Percentiles rank a stretch among this genome's conserved stretches.
Conservation (phyloP, 2,888 invertebrate species). For the Caenorhabditis afra region DNA sequence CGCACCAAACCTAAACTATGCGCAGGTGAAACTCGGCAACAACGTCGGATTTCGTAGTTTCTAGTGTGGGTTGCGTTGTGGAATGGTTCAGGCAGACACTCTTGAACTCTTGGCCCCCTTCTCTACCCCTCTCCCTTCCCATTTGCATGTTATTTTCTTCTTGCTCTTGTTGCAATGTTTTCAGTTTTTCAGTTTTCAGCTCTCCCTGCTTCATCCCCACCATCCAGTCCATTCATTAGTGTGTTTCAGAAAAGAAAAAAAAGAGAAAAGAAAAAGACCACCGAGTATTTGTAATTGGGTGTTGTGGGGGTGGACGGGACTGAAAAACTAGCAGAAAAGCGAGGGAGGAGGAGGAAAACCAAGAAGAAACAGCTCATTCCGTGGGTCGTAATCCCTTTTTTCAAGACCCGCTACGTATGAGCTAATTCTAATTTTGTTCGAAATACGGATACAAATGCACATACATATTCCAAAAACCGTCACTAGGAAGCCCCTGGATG, state of each 20-base stretch:
- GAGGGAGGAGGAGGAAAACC: constrained; percentile 3
- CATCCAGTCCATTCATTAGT: constrained; percentile 12
- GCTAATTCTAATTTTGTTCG: constrained; percentile 28
- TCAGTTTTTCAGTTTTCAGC: background rate
- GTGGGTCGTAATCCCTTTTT: constrained; percentile 33
- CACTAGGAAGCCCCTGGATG: constrained; percentile 17
- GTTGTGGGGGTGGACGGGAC: constrained; percentile 1
- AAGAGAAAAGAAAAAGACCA: too few species aligned
- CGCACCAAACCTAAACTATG: constrained; percentile 2
- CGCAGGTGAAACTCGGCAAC: too few species aligned
- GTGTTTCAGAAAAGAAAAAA: background rate
- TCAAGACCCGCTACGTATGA: constrained; percentile 9
- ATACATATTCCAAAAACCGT: constrained; percentile 21
- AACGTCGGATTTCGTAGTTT: too few species aligned
- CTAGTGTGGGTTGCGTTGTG: too few species aligned
- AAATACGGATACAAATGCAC: background rate
- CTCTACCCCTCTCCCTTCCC: too few species aligned
- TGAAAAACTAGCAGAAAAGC: constrained; percentile 3
- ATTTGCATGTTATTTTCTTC: too few species aligned
- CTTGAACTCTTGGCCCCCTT: too few species aligned
- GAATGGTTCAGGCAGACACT: too few species aligned
- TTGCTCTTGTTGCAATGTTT: too few species aligned
- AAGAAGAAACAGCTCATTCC: constrained; percentile 35
- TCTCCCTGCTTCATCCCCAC: too few species aligned
- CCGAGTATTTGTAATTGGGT: constrained; percentile 7